A percentile compares a stretch with the other conserved stretches of the same genome.
These are phyloP conservation scores for Rhamphomyia laevipes DNA, from an alignment of 2,888 invertebrate species.

Conservation along the genomic window DNA sequence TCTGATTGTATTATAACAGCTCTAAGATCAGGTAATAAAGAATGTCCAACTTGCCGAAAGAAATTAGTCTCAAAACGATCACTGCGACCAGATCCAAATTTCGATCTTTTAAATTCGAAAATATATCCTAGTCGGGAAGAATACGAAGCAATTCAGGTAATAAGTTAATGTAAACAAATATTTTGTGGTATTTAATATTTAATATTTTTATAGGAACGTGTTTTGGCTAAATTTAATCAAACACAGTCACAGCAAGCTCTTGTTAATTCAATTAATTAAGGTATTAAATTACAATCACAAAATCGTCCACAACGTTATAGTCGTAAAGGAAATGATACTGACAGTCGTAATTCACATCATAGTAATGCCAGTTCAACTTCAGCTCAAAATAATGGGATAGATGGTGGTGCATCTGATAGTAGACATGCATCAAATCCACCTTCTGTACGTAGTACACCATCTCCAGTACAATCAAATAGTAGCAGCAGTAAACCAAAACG, in stretches of 20 bases:
- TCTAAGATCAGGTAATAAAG: constrained; percentile 93
- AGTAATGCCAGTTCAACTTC: constrained; percentile 35
- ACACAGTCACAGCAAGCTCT: constrained; percentile 86
- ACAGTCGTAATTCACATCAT: constrained; percentile 29
- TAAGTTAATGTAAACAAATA: constrained; percentile 7
- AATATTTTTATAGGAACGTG: constrained; percentile 47
- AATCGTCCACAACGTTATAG: constrained; percentile 71
- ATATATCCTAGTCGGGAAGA: constrained; percentile 95
- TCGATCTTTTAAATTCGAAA: constrained; percentile 92
- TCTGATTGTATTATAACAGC: constrained; percentile 98
- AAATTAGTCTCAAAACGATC: constrained; percentile 96
- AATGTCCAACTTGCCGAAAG: constrained; percentile 97
- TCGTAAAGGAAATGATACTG: constrained; percentile 43
- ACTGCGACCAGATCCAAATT: constrained; percentile 92
- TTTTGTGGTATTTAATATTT: too few species aligned
- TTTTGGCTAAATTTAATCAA: constrained; percentile 84
- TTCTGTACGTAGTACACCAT: constrained; percentile 59
- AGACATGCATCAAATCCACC: constrained; percentile 48
- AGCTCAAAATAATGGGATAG: constrained; percentile 39
- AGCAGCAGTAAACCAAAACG: constrained; percentile 55
- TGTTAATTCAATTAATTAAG: constrained; percentile 89
- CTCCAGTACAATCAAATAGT: constrained; percentile 61
- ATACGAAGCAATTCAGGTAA: constrained; percentile 82
- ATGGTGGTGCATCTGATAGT: constrained; percentile 24
- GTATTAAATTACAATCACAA: constrained; percentile 80